Base-by-base conservation (phyloP, 53 echinoderm and acorn worm genomes). In the Mesocentrotus franciscanus region DNA sequence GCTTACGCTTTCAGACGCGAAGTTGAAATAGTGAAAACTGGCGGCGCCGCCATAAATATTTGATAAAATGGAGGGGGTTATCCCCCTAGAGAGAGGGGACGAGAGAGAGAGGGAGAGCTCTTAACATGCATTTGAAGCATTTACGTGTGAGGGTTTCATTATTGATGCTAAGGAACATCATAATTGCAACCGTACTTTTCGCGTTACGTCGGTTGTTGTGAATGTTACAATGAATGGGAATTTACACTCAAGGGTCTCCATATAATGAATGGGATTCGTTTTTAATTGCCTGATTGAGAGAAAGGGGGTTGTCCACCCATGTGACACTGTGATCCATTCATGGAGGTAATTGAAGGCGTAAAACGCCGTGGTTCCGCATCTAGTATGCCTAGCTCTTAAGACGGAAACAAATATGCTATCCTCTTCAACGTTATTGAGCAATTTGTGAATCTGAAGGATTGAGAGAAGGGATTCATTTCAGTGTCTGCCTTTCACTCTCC, bases 391-490 rank as follows among this genome's bases (percentile, higher is more conserved):
- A 56, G 22, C 56, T 11, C 22, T 85, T 12, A 49, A 85, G 56
- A 56, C 24, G 8, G 85, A 20, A 85, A 85, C 85, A 85, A 85
- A 85, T 85, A 55, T 85, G 56, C 56, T 56, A 18, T 35, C 85
- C 85, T 24, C 85, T 85, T 85, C 85, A 49, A 18, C 22, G 85
- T 20, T 56, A 85, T 56, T 56, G 85, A 85, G 85, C 55, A 85
- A 24, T 85, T 85, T 85, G 85, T 55, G 55, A 85, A 85, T 56
- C 24, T 24, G 56, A 56, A 85, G 85, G 55, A 85, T 85, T 85
- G 55, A 56, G 55, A 49, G 24, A 16, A 18, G 55, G 3, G 85
- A 85, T 85, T 85, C 78, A 78, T 78, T 78, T 78, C 34, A n/a
- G 33, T 14, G 10, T 78, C 78, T 78, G 34, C 15, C 78, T n/a